Evolutionary conservation across 2,797 vertebrate genomes (phyloP), one percentile per base, ranked within the genome.

Genomic region (Ceryle rudis): DNA sequence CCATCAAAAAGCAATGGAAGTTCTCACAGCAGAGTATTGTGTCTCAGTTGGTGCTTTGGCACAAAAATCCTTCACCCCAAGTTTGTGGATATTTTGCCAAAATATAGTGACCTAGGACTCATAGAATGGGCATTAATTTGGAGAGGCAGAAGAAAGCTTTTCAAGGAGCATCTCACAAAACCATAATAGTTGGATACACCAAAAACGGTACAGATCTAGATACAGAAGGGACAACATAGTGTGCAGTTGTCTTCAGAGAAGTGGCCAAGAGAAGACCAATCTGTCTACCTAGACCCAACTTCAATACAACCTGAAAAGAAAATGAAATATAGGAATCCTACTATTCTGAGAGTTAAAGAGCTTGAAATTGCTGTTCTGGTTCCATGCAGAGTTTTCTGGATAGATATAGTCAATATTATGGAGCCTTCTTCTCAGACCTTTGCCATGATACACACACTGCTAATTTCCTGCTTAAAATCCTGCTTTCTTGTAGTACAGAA

Each of bases 391-490:
- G 21, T 9, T 49, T 47, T 28, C 22, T 25, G 15, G 6, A 46
- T 6, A 61, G 29, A 20, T 18, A 44, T 5, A 46, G 73, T 9
- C 14, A 20, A 17, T 23, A 29, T 42, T 77, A 44, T 0, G 0
- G 17, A 69, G 16, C 5, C 11, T 5, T 11, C 28, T 41, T 89
- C 0, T 2, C 39, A 82, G 55, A 72, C 6, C 5, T 74, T 25
- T 61, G 11, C 28, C 28, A 14, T 35, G 29, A 55, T 17, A 29
- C 2, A 7, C 8, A 6, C 0, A 2, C 9, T 66, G 6, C 6
- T 71, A 35, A 22, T 51, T 80, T 82, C 15, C 33, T 70, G 23
- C 8, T 12, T 46, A 28, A 11, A 65, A 2, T 28, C 16, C 13
- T 52, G 29, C 20, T 33, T 52, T 77, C 25, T 9, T 80, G 25